phyloP scores from a whole-genome alignment of 2,113 vertebrate species.

The Brachionichthys hirsutus region DNA sequence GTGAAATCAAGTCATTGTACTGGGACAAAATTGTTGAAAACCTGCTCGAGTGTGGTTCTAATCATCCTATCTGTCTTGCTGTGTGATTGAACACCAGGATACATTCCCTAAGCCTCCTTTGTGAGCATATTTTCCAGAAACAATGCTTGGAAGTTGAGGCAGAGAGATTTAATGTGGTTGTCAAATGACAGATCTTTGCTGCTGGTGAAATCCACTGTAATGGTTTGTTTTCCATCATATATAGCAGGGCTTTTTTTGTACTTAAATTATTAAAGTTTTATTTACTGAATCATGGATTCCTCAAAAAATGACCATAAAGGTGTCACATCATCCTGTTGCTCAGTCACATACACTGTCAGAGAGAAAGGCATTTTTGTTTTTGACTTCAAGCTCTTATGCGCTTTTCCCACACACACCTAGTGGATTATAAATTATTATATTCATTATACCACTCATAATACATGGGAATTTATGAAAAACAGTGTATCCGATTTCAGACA shows the following conservation, averaged over 20 bases:
- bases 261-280: neutral
- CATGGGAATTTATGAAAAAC: too few relatives aligned
- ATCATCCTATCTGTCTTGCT: slow-evolving; percentile 46
- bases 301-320: too few relatives aligned
- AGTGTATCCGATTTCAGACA: too few relatives aligned
- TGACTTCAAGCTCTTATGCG: too few relatives aligned
- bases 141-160: slow-evolving; percentile 16
- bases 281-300: too few relatives aligned
- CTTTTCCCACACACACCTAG: too few relatives aligned
- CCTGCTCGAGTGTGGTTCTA: slow-evolving; percentile 37
- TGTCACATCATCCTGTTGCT: too few relatives aligned
- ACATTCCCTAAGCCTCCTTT: slow-evolving; percentile 33
- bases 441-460: too few relatives aligned
- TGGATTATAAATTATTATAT: too few relatives aligned
- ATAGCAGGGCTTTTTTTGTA: neutral
- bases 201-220: slow-evolving; percentile 33
- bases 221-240: slow-evolving; percentile 25
- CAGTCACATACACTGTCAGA: too few relatives aligned
- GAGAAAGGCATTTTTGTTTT: too few relatives aligned
- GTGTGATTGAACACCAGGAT: slow-evolving; percentile 47
- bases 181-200: slow-evolving; percentile 47
- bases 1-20: slow-evolving; percentile 18
- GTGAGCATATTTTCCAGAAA: slow-evolving; percentile 28
- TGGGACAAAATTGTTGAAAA: slow-evolving; percentile 20
- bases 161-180: slow-evolving; percentile 36